Conservation (phyloP, 2,888 invertebrate genomes). For the Dolomedes plantarius region DNA sequence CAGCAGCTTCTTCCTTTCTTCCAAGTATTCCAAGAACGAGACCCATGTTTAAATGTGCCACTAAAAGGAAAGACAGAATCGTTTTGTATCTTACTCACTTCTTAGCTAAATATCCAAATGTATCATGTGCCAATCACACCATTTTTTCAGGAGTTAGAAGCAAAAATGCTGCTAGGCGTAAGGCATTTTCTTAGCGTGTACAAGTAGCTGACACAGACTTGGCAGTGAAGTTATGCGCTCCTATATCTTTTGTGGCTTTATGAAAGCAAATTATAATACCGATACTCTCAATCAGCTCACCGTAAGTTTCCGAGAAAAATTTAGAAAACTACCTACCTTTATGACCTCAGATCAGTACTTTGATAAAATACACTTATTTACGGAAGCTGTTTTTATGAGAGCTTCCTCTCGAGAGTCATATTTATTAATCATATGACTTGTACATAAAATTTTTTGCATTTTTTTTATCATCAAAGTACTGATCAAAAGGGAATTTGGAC, state of each 20-base stretch:
- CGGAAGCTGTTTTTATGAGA: too few species aligned
- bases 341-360: background rate
- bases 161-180: too few species aligned
- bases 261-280: too few species aligned
- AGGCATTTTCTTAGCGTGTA: too few species aligned
- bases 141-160: too few species aligned
- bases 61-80: conserved; percentile 47
- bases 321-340: background rate
- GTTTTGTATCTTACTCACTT: background rate
- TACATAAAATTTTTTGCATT: too few species aligned
- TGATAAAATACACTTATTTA: too few species aligned
- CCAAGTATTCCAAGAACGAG: conserved; percentile 90
- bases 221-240: background rate
- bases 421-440: too few species aligned
- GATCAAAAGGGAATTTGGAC: background rate
- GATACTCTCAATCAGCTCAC: too few species aligned
- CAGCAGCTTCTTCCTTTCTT: conserved; percentile 88
- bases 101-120: background rate
- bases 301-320: background rate
- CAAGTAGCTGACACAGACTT: too few species aligned
- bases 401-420: too few species aligned
- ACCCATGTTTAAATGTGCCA: conserved; percentile 95
- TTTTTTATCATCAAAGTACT: background rate
- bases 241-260: background rate
- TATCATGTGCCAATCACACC: background rate